These are phyloP conservation scores for Ernsta delagoae DNA, from an alignment of 2,888 invertebrate species.

Conservation along the genomic window DNA sequence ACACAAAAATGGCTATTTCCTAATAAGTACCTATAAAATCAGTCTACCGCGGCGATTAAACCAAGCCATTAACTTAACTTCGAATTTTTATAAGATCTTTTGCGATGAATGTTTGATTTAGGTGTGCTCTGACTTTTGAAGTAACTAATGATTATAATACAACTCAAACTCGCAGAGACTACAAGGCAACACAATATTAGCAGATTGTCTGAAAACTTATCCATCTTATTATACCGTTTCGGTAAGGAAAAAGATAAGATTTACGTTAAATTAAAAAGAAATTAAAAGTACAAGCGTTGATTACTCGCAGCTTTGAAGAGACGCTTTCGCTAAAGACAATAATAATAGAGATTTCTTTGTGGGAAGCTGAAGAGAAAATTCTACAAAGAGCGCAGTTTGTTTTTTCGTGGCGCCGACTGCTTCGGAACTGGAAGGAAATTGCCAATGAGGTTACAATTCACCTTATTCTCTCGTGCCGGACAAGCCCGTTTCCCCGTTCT, in stretches of 20 bases:
- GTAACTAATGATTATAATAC: not conserved
- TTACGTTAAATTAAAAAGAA: slow-evolving; percentile 11
- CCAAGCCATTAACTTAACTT: no score
- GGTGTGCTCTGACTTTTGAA: not conserved
- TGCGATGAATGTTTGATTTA: not conserved
- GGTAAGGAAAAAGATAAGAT: not conserved
- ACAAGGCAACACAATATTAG: not conserved
- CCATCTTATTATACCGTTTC: not conserved
- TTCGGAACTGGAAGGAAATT: slow-evolving; percentile 24
- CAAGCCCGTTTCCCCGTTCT: slow-evolving; percentile 3
- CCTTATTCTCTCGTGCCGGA: slow-evolving; percentile 9
- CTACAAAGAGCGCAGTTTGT: slow-evolving; percentile 11
- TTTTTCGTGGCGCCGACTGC: slow-evolving; percentile 1
- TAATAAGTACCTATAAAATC: not conserved
- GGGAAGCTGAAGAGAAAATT: slow-evolving; percentile 13
- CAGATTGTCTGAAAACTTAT: not conserved
- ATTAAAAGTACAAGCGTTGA: slow-evolving; percentile 14
- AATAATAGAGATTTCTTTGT: slow-evolving; percentile 22
- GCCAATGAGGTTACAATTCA: slow-evolving; percentile 25
- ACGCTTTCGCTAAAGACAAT: slow-evolving; percentile 13
- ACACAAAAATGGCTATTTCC: not conserved
- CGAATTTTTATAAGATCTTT: not conserved
- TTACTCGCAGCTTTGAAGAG: slow-evolving; percentile 9
- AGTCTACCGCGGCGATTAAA: not conserved
- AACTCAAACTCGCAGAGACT: not conserved